Evolutionary conservation across 2,113 vertebrate species (phyloP).

Genomic region (Deroptyus accipitrinus): DNA sequence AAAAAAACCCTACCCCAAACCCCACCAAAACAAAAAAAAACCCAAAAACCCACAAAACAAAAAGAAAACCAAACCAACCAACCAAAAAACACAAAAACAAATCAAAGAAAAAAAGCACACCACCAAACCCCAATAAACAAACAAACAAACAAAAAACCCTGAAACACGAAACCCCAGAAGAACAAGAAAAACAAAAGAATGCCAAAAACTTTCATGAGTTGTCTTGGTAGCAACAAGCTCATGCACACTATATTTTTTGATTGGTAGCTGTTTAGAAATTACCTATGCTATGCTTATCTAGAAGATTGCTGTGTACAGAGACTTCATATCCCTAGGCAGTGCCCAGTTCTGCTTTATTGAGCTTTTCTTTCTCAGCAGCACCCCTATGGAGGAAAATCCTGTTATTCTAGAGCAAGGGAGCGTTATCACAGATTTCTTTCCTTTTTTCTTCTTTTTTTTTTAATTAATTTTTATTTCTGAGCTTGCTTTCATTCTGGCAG

Average conservation of each 20-base stretch:
- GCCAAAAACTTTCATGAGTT: neutral
- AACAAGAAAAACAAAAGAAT: neutral
- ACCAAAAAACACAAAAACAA: neutral
- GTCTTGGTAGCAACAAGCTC: neutral
- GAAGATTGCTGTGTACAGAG: neutral
- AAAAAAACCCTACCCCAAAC: no score
- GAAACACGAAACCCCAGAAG: neutral
- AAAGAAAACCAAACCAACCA: no score
- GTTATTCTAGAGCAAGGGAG: neutral
- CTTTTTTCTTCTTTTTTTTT: fast-evolving
- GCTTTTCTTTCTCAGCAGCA: neutral
- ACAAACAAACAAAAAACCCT: neutral
- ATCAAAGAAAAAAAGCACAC: neutral
- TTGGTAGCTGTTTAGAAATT: neutral
- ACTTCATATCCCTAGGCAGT: neutral
- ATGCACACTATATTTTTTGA: fast-evolving
- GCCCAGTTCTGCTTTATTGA: neutral
- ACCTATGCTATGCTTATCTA: neutral
- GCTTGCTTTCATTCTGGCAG: neutral
- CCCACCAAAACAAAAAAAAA: neutral
- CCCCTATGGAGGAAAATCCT: neutral
- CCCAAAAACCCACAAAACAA: no score
- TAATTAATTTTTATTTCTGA: neutral
- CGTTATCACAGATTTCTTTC: neutral
- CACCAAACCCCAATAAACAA: neutral